Conservation (phyloP, 2,888 invertebrate genomes). For the Iphiclides podalirius region DNA sequence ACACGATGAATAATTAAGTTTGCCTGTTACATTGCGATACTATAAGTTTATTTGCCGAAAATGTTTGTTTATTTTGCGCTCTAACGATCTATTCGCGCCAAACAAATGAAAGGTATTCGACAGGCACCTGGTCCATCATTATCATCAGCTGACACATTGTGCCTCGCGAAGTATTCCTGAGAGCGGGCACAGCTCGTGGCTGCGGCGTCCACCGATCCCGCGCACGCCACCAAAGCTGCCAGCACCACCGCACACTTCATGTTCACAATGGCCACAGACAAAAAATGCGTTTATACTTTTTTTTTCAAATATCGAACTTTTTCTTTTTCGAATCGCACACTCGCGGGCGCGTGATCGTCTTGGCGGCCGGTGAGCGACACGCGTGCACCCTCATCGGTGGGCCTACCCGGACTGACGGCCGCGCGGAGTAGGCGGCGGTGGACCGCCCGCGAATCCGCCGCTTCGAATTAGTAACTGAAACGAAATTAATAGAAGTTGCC, state of each 20-base stretch:
- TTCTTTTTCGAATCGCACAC: constrained; percentile 47
- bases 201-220: constrained; percentile 47
- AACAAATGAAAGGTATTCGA: constrained; percentile 1
- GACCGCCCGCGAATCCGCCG: constrained; percentile 43
- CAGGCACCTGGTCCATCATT: constrained; percentile 67
- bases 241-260: constrained; percentile 70
- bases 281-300: constrained; percentile 34
- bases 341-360: constrained; percentile 60
- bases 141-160: constrained; percentile 74
- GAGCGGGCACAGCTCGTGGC: constrained; percentile 53
- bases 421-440: constrained; percentile 30
- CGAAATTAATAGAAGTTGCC: constrained; percentile 47
- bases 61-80: too few species aligned
- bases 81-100: too few species aligned
- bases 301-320: constrained; percentile 43
- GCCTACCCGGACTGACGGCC: constrained; percentile 67
- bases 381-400: constrained; percentile 69
- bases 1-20: too few species aligned
- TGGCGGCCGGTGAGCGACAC: constrained; percentile 44
- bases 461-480: constrained; percentile 62
- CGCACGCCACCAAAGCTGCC: constrained; percentile 50
- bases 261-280: constrained; percentile 52
- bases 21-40: too few species aligned
- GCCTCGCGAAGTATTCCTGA: constrained; percentile 63
- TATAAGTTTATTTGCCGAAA: too few species aligned